Conservation (phyloP, 2,888 invertebrate species). For the Drosophila setosimentum region DNA sequence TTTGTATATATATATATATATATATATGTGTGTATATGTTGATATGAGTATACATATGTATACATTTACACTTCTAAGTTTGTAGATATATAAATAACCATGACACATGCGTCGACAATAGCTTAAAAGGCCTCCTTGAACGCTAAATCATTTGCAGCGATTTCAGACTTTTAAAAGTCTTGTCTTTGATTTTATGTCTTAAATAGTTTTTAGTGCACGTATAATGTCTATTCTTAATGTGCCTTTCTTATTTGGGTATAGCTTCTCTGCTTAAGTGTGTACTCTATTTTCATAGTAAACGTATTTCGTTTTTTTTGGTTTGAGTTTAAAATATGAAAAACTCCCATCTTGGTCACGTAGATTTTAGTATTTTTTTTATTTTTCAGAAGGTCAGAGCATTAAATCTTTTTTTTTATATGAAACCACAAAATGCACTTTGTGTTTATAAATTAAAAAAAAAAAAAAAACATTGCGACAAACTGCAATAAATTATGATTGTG, state of each 20-base stretch:
- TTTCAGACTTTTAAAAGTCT: slow-evolving; percentile 1
- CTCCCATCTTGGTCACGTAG: slow-evolving; percentile 7
- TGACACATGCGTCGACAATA: slow-evolving; percentile 33
- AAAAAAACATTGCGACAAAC: background rate
- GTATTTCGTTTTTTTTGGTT: background rate
- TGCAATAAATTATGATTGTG: background rate
- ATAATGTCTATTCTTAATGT: slow-evolving; percentile 7
- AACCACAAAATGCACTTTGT: slow-evolving; percentile 16
- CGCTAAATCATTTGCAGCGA: slow-evolving; percentile 26
- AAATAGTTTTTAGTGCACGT: slow-evolving; percentile 13
- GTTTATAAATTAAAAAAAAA: background rate
- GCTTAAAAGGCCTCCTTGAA: slow-evolving; percentile 26
- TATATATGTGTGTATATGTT: too few relatives aligned
- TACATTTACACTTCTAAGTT: background rate
- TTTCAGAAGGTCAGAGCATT: slow-evolving; percentile 9
- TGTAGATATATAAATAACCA: slow-evolving; percentile 17
- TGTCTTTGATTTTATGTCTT: slow-evolving; percentile 8
- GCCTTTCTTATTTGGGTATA: background rate
- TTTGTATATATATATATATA: slow-evolving; percentile 1
- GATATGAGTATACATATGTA: too few relatives aligned
- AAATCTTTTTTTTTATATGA: background rate
- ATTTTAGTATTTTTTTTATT: background rate
- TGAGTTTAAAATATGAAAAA: background rate
- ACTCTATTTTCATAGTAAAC: background rate
- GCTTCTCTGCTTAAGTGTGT: background rate